Evolutionary conservation across 2,797 vertebrate species (phyloP).

Genomic region (Gastrophryne carolinensis): DNA sequence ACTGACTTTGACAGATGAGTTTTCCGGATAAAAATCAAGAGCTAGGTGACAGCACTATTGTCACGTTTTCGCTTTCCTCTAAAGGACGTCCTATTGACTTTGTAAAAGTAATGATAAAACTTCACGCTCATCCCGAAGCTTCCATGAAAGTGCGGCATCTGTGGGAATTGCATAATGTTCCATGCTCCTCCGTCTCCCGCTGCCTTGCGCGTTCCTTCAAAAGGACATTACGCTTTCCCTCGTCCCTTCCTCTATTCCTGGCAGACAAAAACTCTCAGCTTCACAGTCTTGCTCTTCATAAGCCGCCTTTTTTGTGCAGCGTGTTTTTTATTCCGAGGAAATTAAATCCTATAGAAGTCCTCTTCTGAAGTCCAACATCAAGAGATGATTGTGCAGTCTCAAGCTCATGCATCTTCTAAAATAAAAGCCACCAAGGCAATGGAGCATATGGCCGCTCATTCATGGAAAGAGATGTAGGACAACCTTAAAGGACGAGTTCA

Average conservation of each 20-base stretch:
- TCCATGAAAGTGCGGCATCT: conserved; percentile 14
- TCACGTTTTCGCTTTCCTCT: not conserved
- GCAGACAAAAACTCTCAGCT: conserved; percentile 23
- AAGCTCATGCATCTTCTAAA: not conserved
- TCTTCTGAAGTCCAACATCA: conserved; percentile 47
- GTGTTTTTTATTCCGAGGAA: conserved; percentile 41
- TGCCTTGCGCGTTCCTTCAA: conserved; percentile 1
- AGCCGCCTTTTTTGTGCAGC: conserved; percentile 16
- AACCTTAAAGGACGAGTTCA: too few relatives aligned
- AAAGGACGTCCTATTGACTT: conserved; percentile 32
- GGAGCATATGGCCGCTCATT: not conserved
- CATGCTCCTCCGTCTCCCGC: not conserved
- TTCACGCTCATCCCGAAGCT: conserved; percentile 1
- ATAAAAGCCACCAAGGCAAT: not conserved
- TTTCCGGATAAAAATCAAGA: too few relatives aligned
- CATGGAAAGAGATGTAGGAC: not conserved
- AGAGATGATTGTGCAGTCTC: conserved; percentile 25
- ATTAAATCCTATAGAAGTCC: conserved; percentile 47
- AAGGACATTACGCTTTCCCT: conserved; percentile 26
- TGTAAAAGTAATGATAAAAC: conserved; percentile 11
- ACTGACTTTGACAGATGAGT: too few relatives aligned
- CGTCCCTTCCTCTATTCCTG: conserved; percentile 24
- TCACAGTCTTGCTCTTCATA: conserved; percentile 39
- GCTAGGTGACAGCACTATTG: too few relatives aligned
- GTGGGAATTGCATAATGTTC: conserved; percentile 26